Conservation (phyloP, 2,113 vertebrate genomes). For the Prunella himalayana region DNA sequence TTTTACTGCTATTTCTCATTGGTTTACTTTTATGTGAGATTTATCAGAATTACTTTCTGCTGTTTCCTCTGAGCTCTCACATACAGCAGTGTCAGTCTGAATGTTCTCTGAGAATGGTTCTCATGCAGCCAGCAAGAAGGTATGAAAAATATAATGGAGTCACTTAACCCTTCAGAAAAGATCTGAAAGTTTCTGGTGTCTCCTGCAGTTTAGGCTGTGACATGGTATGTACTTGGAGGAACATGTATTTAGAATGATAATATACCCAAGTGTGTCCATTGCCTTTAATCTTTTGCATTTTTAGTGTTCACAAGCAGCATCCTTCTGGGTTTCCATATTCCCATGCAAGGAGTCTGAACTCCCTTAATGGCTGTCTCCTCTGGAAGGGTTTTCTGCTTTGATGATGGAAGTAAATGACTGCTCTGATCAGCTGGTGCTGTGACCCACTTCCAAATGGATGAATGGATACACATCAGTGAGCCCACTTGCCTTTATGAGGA, state of each 20-base stretch:
- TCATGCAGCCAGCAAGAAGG: neutral
- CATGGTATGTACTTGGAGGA: neutral
- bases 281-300: neutral
- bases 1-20: slow-evolving; percentile 68
- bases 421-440: neutral
- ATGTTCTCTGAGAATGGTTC: neutral
- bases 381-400: neutral
- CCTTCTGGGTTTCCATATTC: neutral
- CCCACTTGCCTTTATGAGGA: neutral
- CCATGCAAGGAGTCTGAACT: neutral
- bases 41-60: neutral
- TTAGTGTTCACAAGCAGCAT: neutral
- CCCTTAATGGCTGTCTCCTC: neutral
- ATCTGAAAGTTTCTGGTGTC: neutral
- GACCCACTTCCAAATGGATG: neutral
- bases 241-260: neutral
- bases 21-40: slow-evolving; percentile 56
- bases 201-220: neutral
- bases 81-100: neutral
- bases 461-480: neutral
- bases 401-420: neutral
- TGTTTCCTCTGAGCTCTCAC: neutral
- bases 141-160: neutral
- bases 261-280: neutral
- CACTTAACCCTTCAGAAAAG: neutral